Percentiles rank a stretch among this genome's conserved stretches.
phyloP scores from a whole-genome alignment of 1,140 invertebrate species.

The Caenorhabditis inopinata region DNA sequence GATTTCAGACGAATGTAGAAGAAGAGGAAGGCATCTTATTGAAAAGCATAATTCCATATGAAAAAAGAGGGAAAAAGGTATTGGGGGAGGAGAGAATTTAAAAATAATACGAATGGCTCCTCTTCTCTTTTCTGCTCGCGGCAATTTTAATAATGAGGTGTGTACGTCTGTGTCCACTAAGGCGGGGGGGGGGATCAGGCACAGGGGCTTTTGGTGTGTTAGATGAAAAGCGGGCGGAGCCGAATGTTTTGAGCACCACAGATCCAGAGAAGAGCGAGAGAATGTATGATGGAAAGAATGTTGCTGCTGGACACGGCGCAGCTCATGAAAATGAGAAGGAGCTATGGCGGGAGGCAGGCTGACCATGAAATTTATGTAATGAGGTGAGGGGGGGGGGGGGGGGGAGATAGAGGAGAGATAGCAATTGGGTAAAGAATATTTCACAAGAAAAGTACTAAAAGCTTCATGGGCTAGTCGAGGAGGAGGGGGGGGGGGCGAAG shows the following conservation, averaged over 20 bases:
- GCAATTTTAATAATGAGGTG: conserved; percentile 30
- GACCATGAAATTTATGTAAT: neutral
- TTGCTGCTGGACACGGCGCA: neutral
- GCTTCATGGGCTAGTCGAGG: too few species aligned
- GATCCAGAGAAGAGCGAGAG: neutral
- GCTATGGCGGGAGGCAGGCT: neutral
- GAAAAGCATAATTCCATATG: too few species aligned
- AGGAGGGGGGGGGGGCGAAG: too few species aligned
- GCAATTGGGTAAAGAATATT: too few species aligned
- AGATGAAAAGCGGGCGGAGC: neutral
- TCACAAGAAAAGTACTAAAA: too few species aligned
- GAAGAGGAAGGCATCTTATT: too few species aligned
- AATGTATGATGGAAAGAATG: neutral
- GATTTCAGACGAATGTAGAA: too few species aligned
- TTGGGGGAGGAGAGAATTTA: too few species aligned
- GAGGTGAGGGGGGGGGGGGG: neutral
- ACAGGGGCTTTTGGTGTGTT: neutral
- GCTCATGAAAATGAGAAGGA: neutral
- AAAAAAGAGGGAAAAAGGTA: too few species aligned
- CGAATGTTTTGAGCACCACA: neutral
- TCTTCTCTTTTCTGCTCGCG: neutral
- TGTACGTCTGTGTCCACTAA: neutral
- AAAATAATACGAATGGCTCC: too few species aligned
- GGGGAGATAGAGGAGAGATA: too few species aligned
- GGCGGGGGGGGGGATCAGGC: too few species aligned